Conservation (phyloP, 2,888 invertebrate species). For the Norana najaformis region DNA sequence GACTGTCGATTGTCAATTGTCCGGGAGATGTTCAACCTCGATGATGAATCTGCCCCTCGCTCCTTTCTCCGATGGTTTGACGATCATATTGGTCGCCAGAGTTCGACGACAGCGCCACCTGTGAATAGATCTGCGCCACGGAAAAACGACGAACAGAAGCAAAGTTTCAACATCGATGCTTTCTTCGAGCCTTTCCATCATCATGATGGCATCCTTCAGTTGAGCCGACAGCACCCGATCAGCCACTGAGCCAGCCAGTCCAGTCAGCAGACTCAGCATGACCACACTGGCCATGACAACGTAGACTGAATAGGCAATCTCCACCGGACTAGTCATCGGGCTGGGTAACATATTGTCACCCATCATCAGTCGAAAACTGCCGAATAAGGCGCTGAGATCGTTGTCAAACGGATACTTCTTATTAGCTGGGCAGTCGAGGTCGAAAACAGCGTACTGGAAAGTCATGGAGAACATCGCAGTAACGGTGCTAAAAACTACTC, state of each 20-base stretch:
- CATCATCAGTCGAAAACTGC: constrained; percentile 17
- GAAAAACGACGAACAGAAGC: background rate
- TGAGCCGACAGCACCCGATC: background rate
- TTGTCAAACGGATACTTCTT: background rate
- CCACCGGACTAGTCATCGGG: background rate
- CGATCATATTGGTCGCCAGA: background rate
- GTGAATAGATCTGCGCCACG: background rate
- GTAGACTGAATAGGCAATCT: background rate
- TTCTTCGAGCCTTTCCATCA: constrained; percentile 16
- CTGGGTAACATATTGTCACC: background rate
- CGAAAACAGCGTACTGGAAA: background rate
- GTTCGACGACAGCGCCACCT: background rate
- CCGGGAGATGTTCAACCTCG: constrained; percentile 7
- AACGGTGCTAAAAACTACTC: background rate
- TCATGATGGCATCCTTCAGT: background rate
- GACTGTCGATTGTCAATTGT: no score
- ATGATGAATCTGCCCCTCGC: background rate
- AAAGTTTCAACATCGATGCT: background rate
- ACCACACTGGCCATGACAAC: background rate
- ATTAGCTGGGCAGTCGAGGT: background rate
- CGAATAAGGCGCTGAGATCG: background rate
- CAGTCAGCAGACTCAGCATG: constrained; percentile 24
- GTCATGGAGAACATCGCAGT: background rate
- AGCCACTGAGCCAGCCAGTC: constrained; percentile 16
- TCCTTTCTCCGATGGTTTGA: background rate